phyloP scores from a whole-genome alignment of 2,888 invertebrate species.

The Neoascia interrupta region DNA sequence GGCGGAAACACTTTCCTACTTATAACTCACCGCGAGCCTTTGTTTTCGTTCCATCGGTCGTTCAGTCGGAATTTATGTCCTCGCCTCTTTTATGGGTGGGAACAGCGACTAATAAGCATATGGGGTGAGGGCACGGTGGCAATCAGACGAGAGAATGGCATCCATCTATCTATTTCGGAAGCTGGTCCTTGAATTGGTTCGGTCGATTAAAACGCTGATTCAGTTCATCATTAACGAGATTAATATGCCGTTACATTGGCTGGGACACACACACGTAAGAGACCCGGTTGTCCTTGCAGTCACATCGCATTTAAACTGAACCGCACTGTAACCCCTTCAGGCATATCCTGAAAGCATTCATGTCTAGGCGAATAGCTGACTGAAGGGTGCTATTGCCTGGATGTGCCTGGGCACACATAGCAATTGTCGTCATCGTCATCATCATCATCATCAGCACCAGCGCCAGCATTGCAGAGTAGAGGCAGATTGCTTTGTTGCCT shows the following conservation, averaged over 20 bases:
- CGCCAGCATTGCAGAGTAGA: slow-evolving; percentile 26
- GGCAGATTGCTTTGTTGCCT: slow-evolving; percentile 16
- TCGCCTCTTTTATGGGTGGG: neutral
- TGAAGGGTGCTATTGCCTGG: slow-evolving; percentile 49
- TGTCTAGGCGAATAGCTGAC: slow-evolving; percentile 30
- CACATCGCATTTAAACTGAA: slow-evolving; percentile 57
- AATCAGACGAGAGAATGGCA: slow-evolving; percentile 66
- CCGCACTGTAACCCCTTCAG: slow-evolving; percentile 59
- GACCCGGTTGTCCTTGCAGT: slow-evolving; percentile 53
- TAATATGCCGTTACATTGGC: slow-evolving; percentile 78
- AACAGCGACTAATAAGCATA: slow-evolving; percentile 31
- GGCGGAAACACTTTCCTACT: slow-evolving; percentile 27
- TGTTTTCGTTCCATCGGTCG: slow-evolving; percentile 23
- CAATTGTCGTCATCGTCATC: slow-evolving; percentile 62
- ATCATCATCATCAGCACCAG: slow-evolving; percentile 44
- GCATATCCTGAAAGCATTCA: slow-evolving; percentile 47
- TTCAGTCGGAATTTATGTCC: slow-evolving; percentile 26
- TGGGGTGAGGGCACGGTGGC: slow-evolving; percentile 30
- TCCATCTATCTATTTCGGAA: slow-evolving; percentile 62
- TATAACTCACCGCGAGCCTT: slow-evolving; percentile 45
- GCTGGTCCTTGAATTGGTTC: slow-evolving; percentile 66
- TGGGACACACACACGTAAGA: slow-evolving; percentile 74
- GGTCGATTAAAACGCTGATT: slow-evolving; percentile 77
- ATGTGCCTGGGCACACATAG: slow-evolving; percentile 49
- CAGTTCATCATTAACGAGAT: slow-evolving; percentile 80